Evolutionary conservation across 2,888 invertebrate genomes (phyloP).

Genomic region (Choreutis nemorana): DNA sequence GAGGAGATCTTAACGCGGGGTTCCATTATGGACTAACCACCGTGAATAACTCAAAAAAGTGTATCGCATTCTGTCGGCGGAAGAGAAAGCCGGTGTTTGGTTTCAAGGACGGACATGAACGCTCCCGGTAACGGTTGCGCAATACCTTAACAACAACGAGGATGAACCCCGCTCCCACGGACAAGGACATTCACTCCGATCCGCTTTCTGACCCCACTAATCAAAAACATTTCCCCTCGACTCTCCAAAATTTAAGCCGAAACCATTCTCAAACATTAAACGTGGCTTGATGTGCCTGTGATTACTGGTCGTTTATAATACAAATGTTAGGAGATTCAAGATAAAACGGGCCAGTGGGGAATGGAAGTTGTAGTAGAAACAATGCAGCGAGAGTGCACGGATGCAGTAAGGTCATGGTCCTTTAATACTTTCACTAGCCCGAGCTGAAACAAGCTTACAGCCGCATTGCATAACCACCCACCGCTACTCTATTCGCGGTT

Average conservation of each 20-base stretch:
- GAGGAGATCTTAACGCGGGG: too few species aligned
- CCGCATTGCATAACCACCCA: slow-evolving; percentile 6
- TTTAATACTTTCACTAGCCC: slow-evolving; percentile 10
- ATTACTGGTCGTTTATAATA: background rate
- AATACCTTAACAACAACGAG: slow-evolving; percentile 38
- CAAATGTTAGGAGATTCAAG: background rate
- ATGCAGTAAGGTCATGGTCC: slow-evolving; percentile 12
- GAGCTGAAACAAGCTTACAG: background rate
- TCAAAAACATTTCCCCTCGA: slow-evolving; percentile 9
- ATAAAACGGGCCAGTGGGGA: too few species aligned
- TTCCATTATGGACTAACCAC: too few species aligned
- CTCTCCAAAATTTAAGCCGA: background rate
- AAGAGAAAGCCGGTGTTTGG: slow-evolving; percentile 51
- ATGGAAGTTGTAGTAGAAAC: slow-evolving; percentile 8
- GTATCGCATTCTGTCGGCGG: slow-evolving; percentile 13
- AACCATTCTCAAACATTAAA: background rate
- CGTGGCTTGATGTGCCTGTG: background rate
- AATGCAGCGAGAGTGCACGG: slow-evolving; percentile 4
- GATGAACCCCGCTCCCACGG: slow-evolving; percentile 18
- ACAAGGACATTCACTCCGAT: slow-evolving; percentile 47
- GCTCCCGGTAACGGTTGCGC: slow-evolving; percentile 41
- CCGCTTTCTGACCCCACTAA: slow-evolving; percentile 18
- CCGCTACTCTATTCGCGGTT: slow-evolving; percentile 17
- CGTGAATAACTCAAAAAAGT: too few species aligned
- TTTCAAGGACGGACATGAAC: slow-evolving; percentile 58